Evolutionary conservation across 2,113 vertebrate genomes (phyloP).

Genomic region (Corydoras maculifer): DNA sequence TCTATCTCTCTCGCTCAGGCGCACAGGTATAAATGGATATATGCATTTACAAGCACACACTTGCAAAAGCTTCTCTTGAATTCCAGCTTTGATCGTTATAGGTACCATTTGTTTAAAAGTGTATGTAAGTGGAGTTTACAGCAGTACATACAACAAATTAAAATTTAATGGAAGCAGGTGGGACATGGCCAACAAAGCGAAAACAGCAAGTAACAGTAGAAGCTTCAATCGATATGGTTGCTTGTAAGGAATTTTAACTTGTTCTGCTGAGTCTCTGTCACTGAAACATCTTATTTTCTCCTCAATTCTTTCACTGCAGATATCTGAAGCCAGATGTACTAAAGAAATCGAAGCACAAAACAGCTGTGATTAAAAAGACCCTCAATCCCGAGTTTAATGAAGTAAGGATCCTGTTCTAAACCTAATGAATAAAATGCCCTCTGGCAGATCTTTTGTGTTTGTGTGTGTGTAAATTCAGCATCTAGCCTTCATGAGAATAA

Average conservation of each 20-base stretch:
- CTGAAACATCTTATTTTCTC: background rate
- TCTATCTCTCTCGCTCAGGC: constrained; percentile 19
- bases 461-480: background rate
- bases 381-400: constrained; percentile 85
- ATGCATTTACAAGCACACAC: constrained; percentile 14
- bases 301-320: constrained; percentile 48
- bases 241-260: background rate
- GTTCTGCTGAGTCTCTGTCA: too few species aligned
- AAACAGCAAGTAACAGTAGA: constrained; percentile 24
- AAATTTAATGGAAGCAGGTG: constrained; percentile 39
- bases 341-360: constrained; percentile 88
- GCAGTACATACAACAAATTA: constrained; percentile 36
- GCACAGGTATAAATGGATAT: constrained; percentile 27
- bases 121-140: constrained; percentile 22
- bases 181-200: constrained; percentile 20
- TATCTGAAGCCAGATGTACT: constrained; percentile 80
- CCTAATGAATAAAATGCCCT: background rate
- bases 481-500: constrained; percentile 13
- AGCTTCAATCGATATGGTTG: constrained; percentile 18
- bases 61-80: constrained; percentile 1
- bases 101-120: background rate
- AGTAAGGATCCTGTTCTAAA: constrained; percentile 49
- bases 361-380: constrained; percentile 79
- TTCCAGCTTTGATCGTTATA: constrained; percentile 15
- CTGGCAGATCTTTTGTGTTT: background rate